phyloP scores from a whole-genome alignment of 1,140 invertebrate genomes.

The Panagrolaimus sp. region DNA sequence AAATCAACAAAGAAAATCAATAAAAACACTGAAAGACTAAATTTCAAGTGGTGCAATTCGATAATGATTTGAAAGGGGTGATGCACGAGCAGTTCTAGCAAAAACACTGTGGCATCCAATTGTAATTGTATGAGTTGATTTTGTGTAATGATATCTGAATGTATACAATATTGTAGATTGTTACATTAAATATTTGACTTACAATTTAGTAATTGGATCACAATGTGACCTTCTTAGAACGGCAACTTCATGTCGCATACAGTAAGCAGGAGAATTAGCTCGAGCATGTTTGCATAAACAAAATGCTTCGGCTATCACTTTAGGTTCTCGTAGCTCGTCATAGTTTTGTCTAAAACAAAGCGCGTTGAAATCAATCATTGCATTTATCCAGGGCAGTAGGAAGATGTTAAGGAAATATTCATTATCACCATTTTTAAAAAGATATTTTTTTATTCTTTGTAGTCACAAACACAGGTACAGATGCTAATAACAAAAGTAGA shows the following conservation, averaged over 20 bases:
- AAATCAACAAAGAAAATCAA: too few relatives aligned
- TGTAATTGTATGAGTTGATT: conserved; percentile 6
- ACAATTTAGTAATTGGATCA: conserved; percentile 15
- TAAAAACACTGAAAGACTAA: not conserved
- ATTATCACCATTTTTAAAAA: too few relatives aligned
- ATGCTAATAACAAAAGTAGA: too few relatives aligned
- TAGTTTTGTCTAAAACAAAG: not conserved
- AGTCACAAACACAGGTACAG: too few relatives aligned
- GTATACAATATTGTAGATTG: not conserved
- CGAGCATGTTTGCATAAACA: conserved; percentile 25
- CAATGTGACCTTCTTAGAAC: conserved; percentile 16
- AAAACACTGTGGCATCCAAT: not conserved
- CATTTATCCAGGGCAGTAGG: too few relatives aligned
- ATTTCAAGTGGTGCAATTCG: not conserved
- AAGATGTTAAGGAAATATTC: too few relatives aligned
- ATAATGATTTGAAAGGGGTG: not conserved
- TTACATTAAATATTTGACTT: not conserved
- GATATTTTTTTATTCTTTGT: too few relatives aligned
- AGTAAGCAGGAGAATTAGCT: conserved; percentile 19
- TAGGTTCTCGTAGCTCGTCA: conserved; percentile 25
- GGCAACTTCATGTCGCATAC: conserved; percentile 26
- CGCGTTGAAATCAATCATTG: too few relatives aligned
- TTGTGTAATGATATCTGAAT: conserved; percentile 11
- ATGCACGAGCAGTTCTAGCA: not conserved
- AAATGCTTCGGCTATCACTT: conserved; percentile 28